Evolutionary conservation across 2,113 vertebrate species (phyloP).

Genomic region (Etheostoma spectabile): DNA sequence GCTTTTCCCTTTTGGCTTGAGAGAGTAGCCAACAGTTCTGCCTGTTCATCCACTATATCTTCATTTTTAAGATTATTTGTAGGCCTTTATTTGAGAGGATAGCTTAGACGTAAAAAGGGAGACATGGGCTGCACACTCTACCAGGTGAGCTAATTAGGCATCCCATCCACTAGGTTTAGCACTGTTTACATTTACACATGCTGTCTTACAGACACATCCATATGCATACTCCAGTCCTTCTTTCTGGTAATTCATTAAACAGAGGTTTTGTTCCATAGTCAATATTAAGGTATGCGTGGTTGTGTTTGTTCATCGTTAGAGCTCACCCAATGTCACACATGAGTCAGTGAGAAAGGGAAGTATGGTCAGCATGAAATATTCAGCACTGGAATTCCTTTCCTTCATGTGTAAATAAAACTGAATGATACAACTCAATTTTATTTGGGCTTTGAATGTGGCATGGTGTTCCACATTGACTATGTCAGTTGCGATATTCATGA

Average conservation of each 20-base stretch:
- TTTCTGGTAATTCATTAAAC: not conserved
- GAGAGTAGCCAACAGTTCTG: not conserved
- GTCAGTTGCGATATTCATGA: constrained; percentile 5
- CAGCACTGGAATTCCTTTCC: too few relatives aligned
- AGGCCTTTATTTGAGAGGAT: too few relatives aligned
- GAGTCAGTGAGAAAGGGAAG: not conserved
- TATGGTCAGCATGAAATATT: not conserved
- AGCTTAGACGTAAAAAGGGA: too few relatives aligned
- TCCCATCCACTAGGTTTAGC: not conserved
- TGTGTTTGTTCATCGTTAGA: not conserved
- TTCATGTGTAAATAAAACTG: not conserved
- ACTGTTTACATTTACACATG: constrained; percentile 16
- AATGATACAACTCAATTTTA: not conserved
- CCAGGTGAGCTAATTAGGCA: too few relatives aligned
- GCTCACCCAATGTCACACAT: not conserved
- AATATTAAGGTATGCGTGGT: not conserved
- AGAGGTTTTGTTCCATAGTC: not conserved
- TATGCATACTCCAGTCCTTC: not conserved
- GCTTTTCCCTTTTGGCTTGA: constrained; percentile 5
- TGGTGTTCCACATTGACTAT: not conserved
- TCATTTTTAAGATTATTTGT: not conserved
- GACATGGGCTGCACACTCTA: too few relatives aligned
- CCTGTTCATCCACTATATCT: not conserved
- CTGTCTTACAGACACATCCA: not conserved
- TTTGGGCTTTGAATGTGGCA: not conserved